Evolutionary conservation across 2,888 invertebrate genomes (phyloP).

Genomic region (Mechanitis mazaeus): DNA sequence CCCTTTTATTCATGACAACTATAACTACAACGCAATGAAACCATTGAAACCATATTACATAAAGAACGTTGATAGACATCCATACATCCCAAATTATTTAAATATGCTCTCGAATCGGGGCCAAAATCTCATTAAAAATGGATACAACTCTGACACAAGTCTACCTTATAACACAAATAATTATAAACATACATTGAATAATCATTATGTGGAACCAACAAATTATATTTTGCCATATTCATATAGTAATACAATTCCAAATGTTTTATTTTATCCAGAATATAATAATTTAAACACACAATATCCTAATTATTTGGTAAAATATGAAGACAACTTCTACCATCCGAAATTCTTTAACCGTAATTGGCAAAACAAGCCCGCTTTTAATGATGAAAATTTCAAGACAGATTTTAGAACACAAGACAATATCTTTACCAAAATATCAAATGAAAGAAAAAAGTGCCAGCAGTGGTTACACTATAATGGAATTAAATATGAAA

Average conservation of each 20-base stretch:
- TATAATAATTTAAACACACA: not conserved
- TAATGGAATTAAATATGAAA: constrained; percentile 57
- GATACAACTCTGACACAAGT: not conserved
- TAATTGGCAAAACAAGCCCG: not conserved
- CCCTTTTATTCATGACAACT: not conserved
- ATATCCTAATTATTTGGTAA: not conserved
- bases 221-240: constrained; percentile 2
- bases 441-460: constrained; percentile 33
- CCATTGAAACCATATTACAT: not conserved
- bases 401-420: not conserved
- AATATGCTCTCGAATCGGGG: not conserved
- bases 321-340: not conserved
- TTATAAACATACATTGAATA: not conserved
- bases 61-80: not conserved
- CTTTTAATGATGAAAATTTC: not conserved
- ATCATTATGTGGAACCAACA: not conserved
- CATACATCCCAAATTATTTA: constrained; percentile 4
- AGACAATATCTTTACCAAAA: constrained; percentile 11
- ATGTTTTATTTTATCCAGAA: constrained; percentile 5
- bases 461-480: constrained; percentile 59
- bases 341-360: not conserved
- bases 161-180: not conserved
- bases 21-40: not conserved
- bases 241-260: not conserved
- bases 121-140: not conserved